These are phyloP conservation scores for Caenorhabditis briggsae DNA, from an alignment of 1,140 invertebrate genomes.

Conservation along the genomic window DNA sequence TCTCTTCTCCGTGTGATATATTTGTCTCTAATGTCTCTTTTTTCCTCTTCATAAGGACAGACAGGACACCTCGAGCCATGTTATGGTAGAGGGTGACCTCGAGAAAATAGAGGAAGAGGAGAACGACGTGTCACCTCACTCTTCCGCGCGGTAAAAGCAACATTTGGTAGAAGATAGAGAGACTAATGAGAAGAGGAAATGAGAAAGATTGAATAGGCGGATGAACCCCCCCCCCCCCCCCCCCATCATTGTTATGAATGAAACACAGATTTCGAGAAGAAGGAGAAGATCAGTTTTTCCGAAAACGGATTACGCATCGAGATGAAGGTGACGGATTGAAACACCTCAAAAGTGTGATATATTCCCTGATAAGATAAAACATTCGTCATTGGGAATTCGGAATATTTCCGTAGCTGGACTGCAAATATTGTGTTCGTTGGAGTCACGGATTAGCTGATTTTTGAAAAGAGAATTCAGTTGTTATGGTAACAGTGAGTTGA, in stretches of 20 bases:
- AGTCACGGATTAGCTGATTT: too few species aligned
- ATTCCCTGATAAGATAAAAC: too few species aligned
- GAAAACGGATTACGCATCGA: conserved; percentile 11
- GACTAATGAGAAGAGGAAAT: conserved; percentile 35
- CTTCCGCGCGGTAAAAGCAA: conserved; percentile 47
- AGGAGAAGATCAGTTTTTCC: conserved; percentile 36
- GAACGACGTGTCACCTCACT: conserved; percentile 18
- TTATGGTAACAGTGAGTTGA: too few species aligned
- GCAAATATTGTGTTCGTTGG: too few species aligned
- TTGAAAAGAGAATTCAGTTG: too few species aligned
- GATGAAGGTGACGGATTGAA: neutral
- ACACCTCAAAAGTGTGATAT: neutral
- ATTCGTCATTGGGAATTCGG: too few species aligned
- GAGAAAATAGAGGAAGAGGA: neutral
- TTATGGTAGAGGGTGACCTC: conserved; percentile 23
- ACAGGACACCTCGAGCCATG: conserved; percentile 49
- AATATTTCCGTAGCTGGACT: too few species aligned
- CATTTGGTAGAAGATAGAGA: conserved; percentile 8
- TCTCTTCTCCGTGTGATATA: conserved; percentile 1
- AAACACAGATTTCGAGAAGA: conserved; percentile 16
- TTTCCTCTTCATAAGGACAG: conserved; percentile 34
- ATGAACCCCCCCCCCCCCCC: too few species aligned
- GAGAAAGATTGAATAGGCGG: neutral
- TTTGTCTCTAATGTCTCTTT: neutral
- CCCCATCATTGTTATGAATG: neutral